Evolutionary conservation across 1,140 invertebrate genomes (phyloP), one percentile per base, ranked within the genome.

Genomic region (Maniola jurtina): DNA sequence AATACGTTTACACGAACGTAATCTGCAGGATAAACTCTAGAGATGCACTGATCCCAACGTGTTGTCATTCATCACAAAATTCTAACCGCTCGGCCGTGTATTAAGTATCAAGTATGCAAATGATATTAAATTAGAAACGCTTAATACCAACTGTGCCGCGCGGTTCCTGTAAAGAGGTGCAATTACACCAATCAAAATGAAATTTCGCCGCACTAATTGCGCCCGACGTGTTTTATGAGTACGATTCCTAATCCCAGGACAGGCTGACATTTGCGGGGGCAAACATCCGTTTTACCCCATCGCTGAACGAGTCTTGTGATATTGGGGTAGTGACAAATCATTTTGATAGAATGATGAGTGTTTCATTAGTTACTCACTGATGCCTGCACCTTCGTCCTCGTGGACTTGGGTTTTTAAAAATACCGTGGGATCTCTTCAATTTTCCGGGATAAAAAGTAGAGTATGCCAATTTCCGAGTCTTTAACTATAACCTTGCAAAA

Each of bases 121-220:
- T 90, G 81, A 86, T 84, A 86, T 90, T 90, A 87, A 90, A 90
- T 90, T 88, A 86, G 83, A 83, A 88, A 77, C 88, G 85, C 86
- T 90, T 90, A 87, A 87, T 88, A 87, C 86, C 88, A 90, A 90
- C 88, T 90, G 88, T 84, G 83, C 60, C 83, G 60, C 64, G 73
- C 74, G 79, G 71, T 70, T 78, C 74, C 76, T 81, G 78, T 82
- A 83, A 89, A 88, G 86, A 90, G 88, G 86, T 90, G 86, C 83
- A 89, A 90, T 90, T 90, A 90, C 85, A 89, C 81, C 86, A 88
- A 90, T 90, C 83, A 90, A 90, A 89, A 84, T 83, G 81, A 84
- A 86, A 90, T 90, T 87, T 85, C 77, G 80, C 76, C 74, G 67
- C 75, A 89, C 84, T 88, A 89, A 89, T 88, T 88, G 80, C 83